Base-by-base conservation (phyloP, 2,888 invertebrate species). In the Branchipolynoe longqiensis region DNA sequence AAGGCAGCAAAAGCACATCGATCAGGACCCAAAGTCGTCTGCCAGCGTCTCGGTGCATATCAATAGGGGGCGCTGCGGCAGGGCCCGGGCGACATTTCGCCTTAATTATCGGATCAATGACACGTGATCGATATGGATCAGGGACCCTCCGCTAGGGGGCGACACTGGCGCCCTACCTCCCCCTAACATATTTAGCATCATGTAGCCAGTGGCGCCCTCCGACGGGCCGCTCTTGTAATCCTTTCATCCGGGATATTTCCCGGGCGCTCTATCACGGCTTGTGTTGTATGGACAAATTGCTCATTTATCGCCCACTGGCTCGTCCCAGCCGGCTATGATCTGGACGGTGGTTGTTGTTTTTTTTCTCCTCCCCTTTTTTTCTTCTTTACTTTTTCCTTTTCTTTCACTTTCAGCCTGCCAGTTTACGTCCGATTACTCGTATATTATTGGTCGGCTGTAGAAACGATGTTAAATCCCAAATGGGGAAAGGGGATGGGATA, bases 121-220 rank as follows among this genome's bases (percentile, higher is more conserved):
- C 48, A 2, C 22, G 78, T 48, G 78, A 78, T 78, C 54, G 78
- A 78, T 78, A 48, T 48, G 78, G 78, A 48, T 40, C 41, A 25
- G 4, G 78, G 25, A 25, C 31, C 22, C 25, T 41, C 6, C 78
- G 6, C 25, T 14, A 48, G 48, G 78, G 41, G 78, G 48, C 78
- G 41, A 40, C 48, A 41, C 48, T 48, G 54, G 78, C 28, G 78
- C 6, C 78, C 54, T 2, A n/a, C 41, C n/a, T n/a, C n/a, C 54
- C 78, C 41, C 78, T 74, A 78, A 78, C 54, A 40, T 78, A 78
- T 54, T 78, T 78, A 78, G 78, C 54, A 78, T 78, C 78, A 78
- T 78, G 78, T 78, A 48, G 48, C 31, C 78, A 48, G 54, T 48
- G 48, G 48, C 54, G 78, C 78, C 78, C 78, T 69, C 78, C 18